These are phyloP conservation scores for Acrossocheilus fasciatus DNA, from an alignment of 2,797 vertebrate genomes.

Conservation along the genomic window DNA sequence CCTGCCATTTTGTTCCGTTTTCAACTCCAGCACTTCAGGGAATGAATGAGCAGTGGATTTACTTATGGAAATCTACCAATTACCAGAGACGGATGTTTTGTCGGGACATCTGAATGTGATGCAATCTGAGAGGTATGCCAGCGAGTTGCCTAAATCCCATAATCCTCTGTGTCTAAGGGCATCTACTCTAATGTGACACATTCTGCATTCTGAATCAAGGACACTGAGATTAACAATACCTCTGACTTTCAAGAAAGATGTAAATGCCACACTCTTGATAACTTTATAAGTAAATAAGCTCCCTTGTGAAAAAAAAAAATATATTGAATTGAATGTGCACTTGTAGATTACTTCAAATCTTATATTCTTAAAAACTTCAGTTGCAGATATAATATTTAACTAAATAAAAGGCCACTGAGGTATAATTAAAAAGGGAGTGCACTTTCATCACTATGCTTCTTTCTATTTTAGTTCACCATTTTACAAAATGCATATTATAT, in stretches of 20 bases:
- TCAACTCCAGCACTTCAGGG: neutral
- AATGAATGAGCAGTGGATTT: constrained; percentile 37
- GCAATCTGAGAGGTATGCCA: constrained; percentile 12
- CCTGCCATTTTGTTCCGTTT: constrained; percentile 3
- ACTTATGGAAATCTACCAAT: constrained; percentile 42
- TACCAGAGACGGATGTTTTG: constrained; percentile 29
- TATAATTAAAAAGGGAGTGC: neutral
- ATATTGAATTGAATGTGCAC: neutral
- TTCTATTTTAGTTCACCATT: neutral
- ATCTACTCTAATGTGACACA: constrained; percentile 18
- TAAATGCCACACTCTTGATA: neutral
- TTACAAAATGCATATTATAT: neutral
- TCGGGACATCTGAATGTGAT: constrained; percentile 10
- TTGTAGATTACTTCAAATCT: neutral
- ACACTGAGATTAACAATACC: constrained; percentile 1
- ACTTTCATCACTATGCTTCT: neutral
- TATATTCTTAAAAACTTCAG: neutral
- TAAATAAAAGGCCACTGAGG: neutral
- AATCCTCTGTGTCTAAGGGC: constrained; percentile 35
- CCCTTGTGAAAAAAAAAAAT: neutral
- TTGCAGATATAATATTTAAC: neutral
- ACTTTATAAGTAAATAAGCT: neutral
- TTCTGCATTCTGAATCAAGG: constrained; percentile 16
- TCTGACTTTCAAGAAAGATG: constrained; percentile 2
- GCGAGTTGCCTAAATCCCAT: constrained; percentile 42